Base-by-base conservation (phyloP, 1,140 invertebrate species). In the Gryllus bimaculatus region DNA sequence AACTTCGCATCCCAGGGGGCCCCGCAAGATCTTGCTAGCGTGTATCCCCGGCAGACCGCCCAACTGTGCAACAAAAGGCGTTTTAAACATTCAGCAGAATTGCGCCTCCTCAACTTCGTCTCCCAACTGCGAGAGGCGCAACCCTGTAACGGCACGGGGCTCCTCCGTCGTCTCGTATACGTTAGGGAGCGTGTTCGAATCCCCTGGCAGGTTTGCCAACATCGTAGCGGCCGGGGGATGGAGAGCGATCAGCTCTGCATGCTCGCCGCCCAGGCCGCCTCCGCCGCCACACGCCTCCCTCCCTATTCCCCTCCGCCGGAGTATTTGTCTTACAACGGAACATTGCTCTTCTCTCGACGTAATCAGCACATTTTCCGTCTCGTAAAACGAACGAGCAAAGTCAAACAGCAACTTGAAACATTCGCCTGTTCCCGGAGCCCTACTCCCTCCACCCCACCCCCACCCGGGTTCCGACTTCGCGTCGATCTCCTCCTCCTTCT, bases 41-140 rank as follows among this genome's bases (percentile, higher is more conserved):
- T 66, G 54, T 66, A 66, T 66, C 18, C 54, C 54, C 54, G 54
- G 18, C 54, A 66, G 54, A 18, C 54, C 18, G 54, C 54, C 54
- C 1, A 66, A 66, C 54, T 66, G 10, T 7, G 54, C 54, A 66
- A 66, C 54, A 66, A 66, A 66, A 66, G 2, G 54, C 54, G 54
- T 66, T 66, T 66, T 66, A 66, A 66, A 66, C 54, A 66, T 66
- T 66, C 54, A 66, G 54, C 54, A 66, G 54, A 66, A 66, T 66
- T 66, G 54, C 54, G 54, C 54, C 54, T 66, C 18, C 54, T 18
- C 54, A 66, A 66, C 54, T 66, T 66, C 18, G 54, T 66, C 54
- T 66, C 54, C 54, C 54, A 66, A 66, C 54, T 66, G 54, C 26
- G 26, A 39, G 26, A 39, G 26, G 26, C 26, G 26, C 26, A 39